Evolutionary conservation across 2,888 invertebrate genomes (phyloP), one percentile per base, ranked within the genome.

Genomic region (Carabus problematicus): DNA sequence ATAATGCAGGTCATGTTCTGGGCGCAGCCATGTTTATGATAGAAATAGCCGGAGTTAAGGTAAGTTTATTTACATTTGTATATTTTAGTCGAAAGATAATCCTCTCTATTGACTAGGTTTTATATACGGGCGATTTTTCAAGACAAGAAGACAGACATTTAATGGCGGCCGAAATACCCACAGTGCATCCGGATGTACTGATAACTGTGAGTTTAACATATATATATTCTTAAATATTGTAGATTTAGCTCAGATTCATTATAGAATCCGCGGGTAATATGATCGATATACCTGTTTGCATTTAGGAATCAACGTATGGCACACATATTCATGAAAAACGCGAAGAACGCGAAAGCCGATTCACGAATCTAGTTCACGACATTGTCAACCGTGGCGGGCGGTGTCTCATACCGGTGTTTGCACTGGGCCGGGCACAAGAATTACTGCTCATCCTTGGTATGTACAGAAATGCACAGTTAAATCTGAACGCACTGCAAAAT

Each of bases 1-100:
- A 99, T 82, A 96, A 97, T 80, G 99, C 99, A 0, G 99, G 99
- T 0, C 99, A 99, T 82, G 99, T 99, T 2, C 85, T 99, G 0
- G 99, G 99, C 0, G 99, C 99, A 0, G 98, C 98, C 64, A 99
- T 99, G 98, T 99, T 99, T 81, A 98, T 99, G 97, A 95, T 99
- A 70, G 98, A 99, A 85, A 99, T 99, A 60, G 99, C 98, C 40
- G 99, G 98, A 11, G 97, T 98, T 1, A 97, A 95, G 85, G 88
- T 88, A 77, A 61, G 55, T 42, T 7, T n/a, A n/a, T n/a, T n/a
- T n/a, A n/a, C n/a, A n/a, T n/a, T n/a, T 16, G 11, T 11, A 19
- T 58, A 47, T 49, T 52, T 43, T 43, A 60, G 19, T 41, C 52
- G 52, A 42, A 7, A 63, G 49, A 45, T 29, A 8, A 52, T 49